A percentile compares a stretch with the other conserved stretches of the same genome.
These are phyloP conservation scores for Ctena decussata DNA, from an alignment of 2,888 invertebrate genomes.

Conservation along the genomic window DNA sequence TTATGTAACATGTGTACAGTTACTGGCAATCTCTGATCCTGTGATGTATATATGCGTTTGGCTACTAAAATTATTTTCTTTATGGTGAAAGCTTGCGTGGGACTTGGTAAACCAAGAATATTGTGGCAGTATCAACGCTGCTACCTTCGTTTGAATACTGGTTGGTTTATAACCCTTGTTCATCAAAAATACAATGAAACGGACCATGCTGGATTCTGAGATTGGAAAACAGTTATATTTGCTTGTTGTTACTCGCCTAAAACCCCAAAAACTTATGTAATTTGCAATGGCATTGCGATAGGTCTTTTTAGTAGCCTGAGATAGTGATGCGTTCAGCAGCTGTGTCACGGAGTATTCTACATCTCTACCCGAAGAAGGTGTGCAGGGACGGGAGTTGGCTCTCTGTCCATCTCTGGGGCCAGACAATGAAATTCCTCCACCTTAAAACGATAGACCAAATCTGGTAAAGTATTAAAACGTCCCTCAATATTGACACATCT, in stretches of 20 bases:
- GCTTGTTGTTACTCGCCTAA: neutral
- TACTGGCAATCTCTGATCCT: conserved; percentile 35
- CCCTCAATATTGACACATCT: conserved; percentile 35
- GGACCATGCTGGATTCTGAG: conserved; percentile 18
- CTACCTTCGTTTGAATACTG: conserved; percentile 26
- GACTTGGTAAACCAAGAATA: neutral
- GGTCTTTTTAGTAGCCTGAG: conserved; percentile 17
- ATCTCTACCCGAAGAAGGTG: neutral
- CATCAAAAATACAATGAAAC: conserved; percentile 31
- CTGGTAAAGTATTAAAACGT: conserved; percentile 46
- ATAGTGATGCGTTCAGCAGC: conserved; percentile 17
- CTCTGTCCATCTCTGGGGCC: conserved; percentile 32
- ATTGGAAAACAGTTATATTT: neutral
- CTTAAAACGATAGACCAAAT: conserved; percentile 54
- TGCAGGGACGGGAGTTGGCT: conserved; percentile 10
- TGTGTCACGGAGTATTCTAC: conserved; percentile 11
- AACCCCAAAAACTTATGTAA: conserved; percentile 15
- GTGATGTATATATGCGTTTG: neutral
- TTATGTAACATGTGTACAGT: conserved; percentile 8
- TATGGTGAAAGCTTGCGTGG: conserved; percentile 22
- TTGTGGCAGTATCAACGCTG: conserved; percentile 41
- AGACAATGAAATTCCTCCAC: conserved; percentile 26
- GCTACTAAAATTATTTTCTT: conserved; percentile 34
- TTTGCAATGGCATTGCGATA: conserved; percentile 28
- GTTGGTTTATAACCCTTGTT: conserved; percentile 11